Evolutionary conservation across 1,140 invertebrate genomes (phyloP), one percentile per base, ranked within the genome.

Genomic region (Aphaenogaster ashmeadi): DNA sequence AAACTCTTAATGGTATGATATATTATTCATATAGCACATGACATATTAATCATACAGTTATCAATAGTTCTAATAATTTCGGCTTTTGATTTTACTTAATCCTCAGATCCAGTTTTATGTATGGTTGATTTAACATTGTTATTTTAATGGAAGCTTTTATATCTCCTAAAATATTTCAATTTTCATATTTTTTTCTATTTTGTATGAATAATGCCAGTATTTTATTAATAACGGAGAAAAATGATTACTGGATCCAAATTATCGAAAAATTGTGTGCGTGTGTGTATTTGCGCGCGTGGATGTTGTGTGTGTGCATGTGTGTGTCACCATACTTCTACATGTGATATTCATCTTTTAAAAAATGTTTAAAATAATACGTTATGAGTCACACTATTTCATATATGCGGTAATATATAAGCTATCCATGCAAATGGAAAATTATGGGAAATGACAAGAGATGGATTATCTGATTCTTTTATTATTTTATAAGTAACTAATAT

Each of bases 81-180:
- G 1, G 2, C 54, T 27, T 74, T 36, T 54, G 4, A 38, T 21
- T 74, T 75, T 1, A 41, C 5, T 56, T 7, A 38, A 74, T 74
- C 13, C 8, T 36, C 38, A n/a, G 6, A 18, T 1, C 7, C 18
- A 27, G n/a, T 56, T 38, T 75, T 52, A 72, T 9, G 18, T 18
- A 50, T 1, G 60, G 6, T 36, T 64, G 60, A 44, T 75, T 58
- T 77, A 44, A 60, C 21, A 60, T 41, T 75, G 36, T 74, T 27
- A 27, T 27, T 27, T n/a, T 38, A 74, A 60, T 41, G 21, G 18
- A 77, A 2, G n/a, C n/a, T 77, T 58, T 27, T 21, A 50, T 33
- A 56, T 44, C 9, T 36, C 2, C 2, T 54, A 21, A 56, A 56
- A 56, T 18, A 77, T 44, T 58, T 36, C n/a, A 9, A 74, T 54